phyloP scores from a whole-genome alignment of 1,140 invertebrate species.

The Pogonus chalceus region DNA sequence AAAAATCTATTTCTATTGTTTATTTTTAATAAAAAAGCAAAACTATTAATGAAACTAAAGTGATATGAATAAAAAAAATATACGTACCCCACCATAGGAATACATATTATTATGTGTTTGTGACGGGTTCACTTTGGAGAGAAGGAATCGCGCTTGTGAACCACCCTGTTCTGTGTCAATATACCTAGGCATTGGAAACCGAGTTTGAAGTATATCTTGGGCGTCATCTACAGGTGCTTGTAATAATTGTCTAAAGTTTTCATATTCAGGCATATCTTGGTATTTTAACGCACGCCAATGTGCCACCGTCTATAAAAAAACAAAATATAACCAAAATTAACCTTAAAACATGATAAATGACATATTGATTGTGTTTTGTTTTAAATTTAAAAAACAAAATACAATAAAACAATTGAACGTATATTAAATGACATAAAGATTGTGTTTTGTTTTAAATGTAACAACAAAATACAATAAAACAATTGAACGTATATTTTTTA shows the following conservation, averaged over 20 bases:
- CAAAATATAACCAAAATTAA: conserved; percentile 17
- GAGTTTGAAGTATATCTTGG: conserved; percentile 85
- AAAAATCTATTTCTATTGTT: conserved; percentile 3
- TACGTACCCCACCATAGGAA: conserved; percentile 80
- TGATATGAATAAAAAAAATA: neutral
- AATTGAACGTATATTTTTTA: too few relatives aligned
- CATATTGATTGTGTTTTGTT: too few relatives aligned
- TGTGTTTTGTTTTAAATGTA: too few relatives aligned
- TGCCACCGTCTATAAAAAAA: conserved; percentile 73
- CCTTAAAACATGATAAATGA: too few relatives aligned
- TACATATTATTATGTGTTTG: conserved; percentile 99
- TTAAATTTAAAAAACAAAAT: too few relatives aligned
- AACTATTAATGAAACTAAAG: conserved; percentile 2
- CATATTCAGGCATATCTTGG: conserved; percentile 94
- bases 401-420: neutral
- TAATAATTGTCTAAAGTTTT: conserved; percentile 92
- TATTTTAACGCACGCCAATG: conserved; percentile 92
- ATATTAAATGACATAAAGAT: conserved; percentile 1
- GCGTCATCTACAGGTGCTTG: conserved; percentile 96
- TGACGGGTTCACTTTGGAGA: conserved; percentile 99
- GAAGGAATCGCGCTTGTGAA: conserved; percentile 92
- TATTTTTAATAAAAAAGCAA: too few relatives aligned
- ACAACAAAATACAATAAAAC: too few relatives aligned
- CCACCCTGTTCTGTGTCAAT: conserved; percentile 98
- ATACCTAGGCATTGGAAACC: conserved; percentile 97